These are phyloP conservation scores for Drosophila kambysellisi DNA, from an alignment of 2,888 invertebrate species.

Conservation along the genomic window DNA sequence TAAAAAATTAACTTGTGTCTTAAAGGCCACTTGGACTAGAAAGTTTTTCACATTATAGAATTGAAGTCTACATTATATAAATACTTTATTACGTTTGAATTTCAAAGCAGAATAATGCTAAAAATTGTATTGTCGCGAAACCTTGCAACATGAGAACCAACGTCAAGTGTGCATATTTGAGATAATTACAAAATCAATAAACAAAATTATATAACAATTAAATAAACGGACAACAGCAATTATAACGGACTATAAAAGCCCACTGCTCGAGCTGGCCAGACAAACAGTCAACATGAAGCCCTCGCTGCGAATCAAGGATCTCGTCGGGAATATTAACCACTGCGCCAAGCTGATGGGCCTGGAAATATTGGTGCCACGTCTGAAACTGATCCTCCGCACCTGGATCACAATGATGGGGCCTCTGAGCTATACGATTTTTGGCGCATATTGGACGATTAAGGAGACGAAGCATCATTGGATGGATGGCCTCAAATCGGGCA, in stretches of 20 bases:
- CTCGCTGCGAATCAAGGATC: slow-evolving; percentile 23
- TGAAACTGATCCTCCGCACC: slow-evolving; percentile 36
- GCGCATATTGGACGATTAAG: slow-evolving; percentile 20
- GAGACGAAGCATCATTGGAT: slow-evolving; percentile 36
- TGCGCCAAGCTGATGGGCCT: slow-evolving; percentile 45
- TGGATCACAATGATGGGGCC: slow-evolving; percentile 25
- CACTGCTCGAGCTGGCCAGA: not conserved
- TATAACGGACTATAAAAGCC: slow-evolving; percentile 48
- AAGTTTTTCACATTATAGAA: not conserved
- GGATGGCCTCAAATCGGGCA: slow-evolving; percentile 40
- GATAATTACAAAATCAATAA: slow-evolving; percentile 36
- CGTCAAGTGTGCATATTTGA: slow-evolving; percentile 36
- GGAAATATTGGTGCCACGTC: slow-evolving; percentile 27
- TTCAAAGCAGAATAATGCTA: not conserved
- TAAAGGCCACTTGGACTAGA: not conserved
- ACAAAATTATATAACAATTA: slow-evolving; percentile 27
- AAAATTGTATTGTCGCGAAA: slow-evolving; percentile 7
- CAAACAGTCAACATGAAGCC: slow-evolving; percentile 36
- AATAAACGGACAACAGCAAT: slow-evolving; percentile 24
- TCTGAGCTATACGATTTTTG: slow-evolving; percentile 27
- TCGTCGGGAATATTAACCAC: slow-evolving; percentile 39
- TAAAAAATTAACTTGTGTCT: not conserved
- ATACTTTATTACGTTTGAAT: not conserved
- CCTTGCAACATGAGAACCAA: slow-evolving; percentile 37
- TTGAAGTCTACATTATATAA: not conserved